phyloP scores from a whole-genome alignment of 2,888 invertebrate species.

The Choreutis nemorana region DNA sequence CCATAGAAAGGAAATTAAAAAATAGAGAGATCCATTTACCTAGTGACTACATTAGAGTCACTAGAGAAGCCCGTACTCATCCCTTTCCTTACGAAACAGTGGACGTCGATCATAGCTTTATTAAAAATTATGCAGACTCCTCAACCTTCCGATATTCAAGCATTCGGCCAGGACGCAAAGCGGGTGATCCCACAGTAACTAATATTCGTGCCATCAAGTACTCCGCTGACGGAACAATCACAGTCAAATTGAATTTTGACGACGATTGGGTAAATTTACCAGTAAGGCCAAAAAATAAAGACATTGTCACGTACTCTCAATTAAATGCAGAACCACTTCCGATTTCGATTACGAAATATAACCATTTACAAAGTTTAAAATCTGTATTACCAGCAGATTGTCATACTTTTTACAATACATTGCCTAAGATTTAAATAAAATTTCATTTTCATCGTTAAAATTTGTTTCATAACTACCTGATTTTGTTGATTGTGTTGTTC shows the following conservation, averaged over 20 bases:
- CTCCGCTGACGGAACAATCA: constrained; percentile 8
- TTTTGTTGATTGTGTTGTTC: no score
- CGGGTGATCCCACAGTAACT: constrained; percentile 11
- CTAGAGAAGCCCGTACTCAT: constrained; percentile 9
- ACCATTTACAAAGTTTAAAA: no score
- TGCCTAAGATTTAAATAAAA: no score
- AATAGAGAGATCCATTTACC: constrained; percentile 9
- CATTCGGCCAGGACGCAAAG: constrained; percentile 10
- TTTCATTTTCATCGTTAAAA: no score
- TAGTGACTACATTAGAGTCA: constrained; percentile 8
- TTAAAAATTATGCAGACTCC: constrained; percentile 9
- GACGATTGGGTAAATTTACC: constrained; percentile 9
- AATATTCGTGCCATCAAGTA: constrained; percentile 11
- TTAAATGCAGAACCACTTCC: not conserved
- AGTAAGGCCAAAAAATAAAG: constrained; percentile 4
- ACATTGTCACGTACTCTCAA: not conserved
- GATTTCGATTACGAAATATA: not conserved
- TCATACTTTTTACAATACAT: no score
- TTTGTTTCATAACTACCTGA: no score
- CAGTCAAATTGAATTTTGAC: constrained; percentile 11
- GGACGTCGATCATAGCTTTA: constrained; percentile 8
- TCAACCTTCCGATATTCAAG: constrained; percentile 9
- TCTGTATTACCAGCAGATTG: no score
- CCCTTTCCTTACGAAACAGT: constrained; percentile 8
- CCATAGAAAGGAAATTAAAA: constrained; percentile 6